Evolutionary conservation across 2,888 invertebrate species (phyloP).

Genomic region (Xestia sexstrigata): DNA sequence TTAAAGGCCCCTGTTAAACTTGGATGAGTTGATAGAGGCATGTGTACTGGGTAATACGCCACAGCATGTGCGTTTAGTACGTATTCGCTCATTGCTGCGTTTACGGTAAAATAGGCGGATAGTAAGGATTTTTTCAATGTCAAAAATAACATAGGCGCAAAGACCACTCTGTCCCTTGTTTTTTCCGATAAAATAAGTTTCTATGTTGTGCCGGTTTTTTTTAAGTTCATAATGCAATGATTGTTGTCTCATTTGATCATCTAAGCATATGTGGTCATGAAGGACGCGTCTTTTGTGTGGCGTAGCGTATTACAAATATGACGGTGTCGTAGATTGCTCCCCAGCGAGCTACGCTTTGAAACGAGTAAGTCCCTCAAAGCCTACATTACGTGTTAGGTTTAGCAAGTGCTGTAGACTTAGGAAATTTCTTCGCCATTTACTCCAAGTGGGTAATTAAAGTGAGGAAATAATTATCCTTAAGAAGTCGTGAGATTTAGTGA

Average conservation of each 20-base stretch:
- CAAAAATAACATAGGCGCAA: not conserved
- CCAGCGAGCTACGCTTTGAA: slow-evolving; percentile 65
- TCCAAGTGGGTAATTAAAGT: slow-evolving; percentile 29
- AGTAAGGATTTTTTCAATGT: not conserved
- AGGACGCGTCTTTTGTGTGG: not conserved
- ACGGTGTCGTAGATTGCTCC: slow-evolving; percentile 58
- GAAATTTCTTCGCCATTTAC: slow-evolving; percentile 42
- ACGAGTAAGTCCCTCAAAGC: slow-evolving; percentile 65
- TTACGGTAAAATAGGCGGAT: not conserved
- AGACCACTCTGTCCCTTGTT: not conserved
- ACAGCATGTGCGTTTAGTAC: not conserved
- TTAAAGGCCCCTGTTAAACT: no score
- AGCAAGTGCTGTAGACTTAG: slow-evolving; percentile 45
- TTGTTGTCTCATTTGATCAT: not conserved
- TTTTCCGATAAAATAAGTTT: not conserved
- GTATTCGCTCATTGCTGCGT: not conserved
- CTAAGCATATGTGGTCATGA: not conserved
- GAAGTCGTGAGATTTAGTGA: not conserved
- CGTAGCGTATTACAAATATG: slow-evolving; percentile 18
- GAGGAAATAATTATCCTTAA: slow-evolving; percentile 29
- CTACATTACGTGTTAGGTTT: slow-evolving; percentile 54
- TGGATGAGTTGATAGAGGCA: slow-evolving; percentile 76
- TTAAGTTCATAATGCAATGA: not conserved
- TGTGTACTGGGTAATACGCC: not conserved
- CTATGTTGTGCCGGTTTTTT: not conserved